phyloP scores from a whole-genome alignment of 2,797 vertebrate genomes.

The Halcyon leucocephala region DNA sequence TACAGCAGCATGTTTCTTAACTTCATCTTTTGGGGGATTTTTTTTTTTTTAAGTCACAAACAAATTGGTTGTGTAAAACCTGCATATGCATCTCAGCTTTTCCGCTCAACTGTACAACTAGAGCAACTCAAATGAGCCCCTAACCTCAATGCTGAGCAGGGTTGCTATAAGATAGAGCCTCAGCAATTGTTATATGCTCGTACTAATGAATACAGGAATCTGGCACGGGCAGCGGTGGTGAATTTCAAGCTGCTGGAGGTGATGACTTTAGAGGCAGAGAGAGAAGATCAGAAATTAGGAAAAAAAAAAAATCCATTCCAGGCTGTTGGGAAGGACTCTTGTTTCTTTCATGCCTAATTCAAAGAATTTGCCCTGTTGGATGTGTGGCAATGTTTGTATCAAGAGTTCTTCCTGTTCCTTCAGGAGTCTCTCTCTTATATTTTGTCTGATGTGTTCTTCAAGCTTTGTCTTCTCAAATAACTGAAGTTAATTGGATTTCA shows the following conservation, averaged over 20 bases:
- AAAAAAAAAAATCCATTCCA: background rate
- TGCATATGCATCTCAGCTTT: background rate
- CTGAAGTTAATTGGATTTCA: conserved; percentile 71
- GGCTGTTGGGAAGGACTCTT: conserved; percentile 7
- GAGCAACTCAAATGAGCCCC: background rate
- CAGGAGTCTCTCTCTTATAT: conserved; percentile 21
- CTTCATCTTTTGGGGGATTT: background rate
- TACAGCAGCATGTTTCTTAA: background rate
- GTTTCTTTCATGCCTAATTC: conserved; percentile 65
- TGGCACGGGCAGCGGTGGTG: conserved; percentile 12
- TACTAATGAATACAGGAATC: conserved; percentile 39
- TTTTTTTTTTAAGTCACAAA: background rate
- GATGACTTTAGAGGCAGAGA: conserved; percentile 46
- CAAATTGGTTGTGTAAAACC: background rate
- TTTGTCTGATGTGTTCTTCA: conserved; percentile 47
- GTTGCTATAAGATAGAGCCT: background rate
- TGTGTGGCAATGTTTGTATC: conserved; percentile 38
- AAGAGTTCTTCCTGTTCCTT: conserved; percentile 64
- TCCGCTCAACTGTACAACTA: background rate
- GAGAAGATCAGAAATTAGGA: conserved; percentile 61
- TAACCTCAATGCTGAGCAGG: background rate
- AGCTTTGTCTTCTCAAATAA: conserved; percentile 64
- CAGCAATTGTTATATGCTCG: background rate
- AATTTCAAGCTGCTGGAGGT: conserved; percentile 46
- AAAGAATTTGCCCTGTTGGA: conserved; percentile 50